These are phyloP conservation scores for Enteromius treurensis DNA, from an alignment of 2,797 vertebrate species.

Conservation along the genomic window DNA sequence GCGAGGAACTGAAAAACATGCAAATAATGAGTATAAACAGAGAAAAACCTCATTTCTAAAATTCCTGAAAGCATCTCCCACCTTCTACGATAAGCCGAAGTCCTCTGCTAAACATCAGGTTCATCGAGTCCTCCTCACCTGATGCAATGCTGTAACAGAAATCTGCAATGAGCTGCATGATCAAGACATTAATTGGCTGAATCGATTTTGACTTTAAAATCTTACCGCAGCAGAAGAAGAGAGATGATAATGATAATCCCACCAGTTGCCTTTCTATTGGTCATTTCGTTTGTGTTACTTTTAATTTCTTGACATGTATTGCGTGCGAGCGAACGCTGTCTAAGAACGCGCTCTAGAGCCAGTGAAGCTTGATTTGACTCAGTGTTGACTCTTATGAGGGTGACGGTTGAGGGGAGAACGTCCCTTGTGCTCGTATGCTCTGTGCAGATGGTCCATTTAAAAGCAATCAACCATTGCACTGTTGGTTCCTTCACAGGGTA, in stretches of 20 bases:
- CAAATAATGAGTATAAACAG: not conserved
- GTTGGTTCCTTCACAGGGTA: not conserved
- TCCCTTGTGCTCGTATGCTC: conserved; percentile 22
- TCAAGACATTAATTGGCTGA: not conserved
- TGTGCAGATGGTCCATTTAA: conserved; percentile 37
- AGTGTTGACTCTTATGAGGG: conserved; percentile 14
- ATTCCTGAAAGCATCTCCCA: conserved; percentile 30
- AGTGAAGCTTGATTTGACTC: conserved; percentile 21
- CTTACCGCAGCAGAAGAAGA: conserved; percentile 58
- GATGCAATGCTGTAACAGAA: conserved; percentile 45
- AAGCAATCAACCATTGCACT: conserved; percentile 15
- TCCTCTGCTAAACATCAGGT: conserved; percentile 57
- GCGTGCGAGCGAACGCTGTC: not conserved
- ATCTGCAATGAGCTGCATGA: not conserved
- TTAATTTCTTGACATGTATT: not conserved
- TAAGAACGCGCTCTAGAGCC: not conserved
- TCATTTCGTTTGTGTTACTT: conserved; percentile 8
- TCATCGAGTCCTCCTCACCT: not conserved
- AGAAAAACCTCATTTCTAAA: not conserved
- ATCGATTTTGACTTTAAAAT: not conserved
- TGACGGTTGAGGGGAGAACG: conserved; percentile 15
- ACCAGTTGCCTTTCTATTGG: conserved; percentile 42
- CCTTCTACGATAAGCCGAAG: conserved; percentile 60
- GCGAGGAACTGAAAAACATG: conserved; percentile 2
- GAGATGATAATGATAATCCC: conserved; percentile 48